Base-by-base conservation (phyloP, 2,797 vertebrate genomes). In the Chaetophractus vellerosus region DNA sequence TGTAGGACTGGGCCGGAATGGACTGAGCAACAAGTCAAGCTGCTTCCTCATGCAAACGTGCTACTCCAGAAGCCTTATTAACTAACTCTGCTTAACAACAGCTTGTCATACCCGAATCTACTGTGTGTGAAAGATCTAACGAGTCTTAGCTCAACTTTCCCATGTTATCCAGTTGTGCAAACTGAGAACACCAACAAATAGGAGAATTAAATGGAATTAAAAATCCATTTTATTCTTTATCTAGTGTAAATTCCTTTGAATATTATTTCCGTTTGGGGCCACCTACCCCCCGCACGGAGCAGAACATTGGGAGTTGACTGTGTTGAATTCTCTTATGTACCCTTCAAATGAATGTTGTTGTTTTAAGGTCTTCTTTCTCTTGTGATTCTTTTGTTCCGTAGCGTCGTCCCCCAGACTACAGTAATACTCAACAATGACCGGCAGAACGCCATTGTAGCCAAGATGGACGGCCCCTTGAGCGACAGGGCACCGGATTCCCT, bases 381-480 rank as follows among this genome's bases (percentile, higher is more conserved):
- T 97, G 57, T 97, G 95, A 82, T 98, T 98, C 97, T 97, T 96
- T 97, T 98, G 96, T 98, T 90, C 94, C 91, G 76, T 97, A 99
- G 99, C 79, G 99, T 99, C 97, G 99, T 99, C 91, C 99, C 99
- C 89, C 99, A 99, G 98, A 99, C 99, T 94, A 99, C 99, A 31
- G 99, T 99, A 88, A 99, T 99, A 86, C 99, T 99, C 97, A 99
- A 99, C 98, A 99, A 99, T 92, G 99, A 99, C 96, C 98, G 99
- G 64, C 98, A 99, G 69, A 99, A 97, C 88, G 98, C 98, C 31
- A 97, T 98, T 74, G 98, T 98, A 93, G 98, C 98, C 98, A 99
- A 99, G 98, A 98, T 98, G 97, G 99, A 99, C 95, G 99, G 99
- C 90, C 98, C 98, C 0, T 52, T 98, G 95, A 98, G 98, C 93